A percentile compares a stretch with the other conserved stretches of the same genome.
These are phyloP conservation scores for Eleutherodactylus coqui DNA, from an alignment of 2,797 vertebrate species.

Conservation along the genomic window DNA sequence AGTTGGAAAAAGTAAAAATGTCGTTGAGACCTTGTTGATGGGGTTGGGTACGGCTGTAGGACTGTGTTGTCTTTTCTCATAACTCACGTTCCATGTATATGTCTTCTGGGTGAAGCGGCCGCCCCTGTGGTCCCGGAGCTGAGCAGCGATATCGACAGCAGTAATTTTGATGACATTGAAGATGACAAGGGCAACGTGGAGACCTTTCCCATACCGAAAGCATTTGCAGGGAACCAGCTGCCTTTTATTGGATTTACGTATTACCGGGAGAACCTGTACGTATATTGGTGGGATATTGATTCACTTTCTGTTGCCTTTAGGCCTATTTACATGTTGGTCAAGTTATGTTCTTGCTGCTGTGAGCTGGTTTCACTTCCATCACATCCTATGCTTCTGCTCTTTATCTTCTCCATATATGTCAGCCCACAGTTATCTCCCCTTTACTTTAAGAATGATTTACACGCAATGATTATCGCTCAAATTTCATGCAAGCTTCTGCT, in stretches of 20 bases:
- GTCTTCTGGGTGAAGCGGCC: conserved; percentile 77
- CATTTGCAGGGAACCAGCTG: conserved; percentile 96
- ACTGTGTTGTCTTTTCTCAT: background rate
- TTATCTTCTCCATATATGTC: too few relatives aligned
- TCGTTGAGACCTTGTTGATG: too few relatives aligned
- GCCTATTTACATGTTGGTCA: background rate
- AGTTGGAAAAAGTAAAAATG: too few relatives aligned
- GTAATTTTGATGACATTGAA: conserved; percentile 98
- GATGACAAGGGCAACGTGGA: conserved; percentile 96
- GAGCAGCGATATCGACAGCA: conserved; percentile 97
- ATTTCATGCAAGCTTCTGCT: too few relatives aligned
- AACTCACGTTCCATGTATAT: background rate
- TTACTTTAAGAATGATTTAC: too few relatives aligned
- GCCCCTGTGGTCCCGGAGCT: conserved; percentile 97
- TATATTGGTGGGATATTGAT: conserved; percentile 27
- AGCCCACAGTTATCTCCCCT: too few relatives aligned
- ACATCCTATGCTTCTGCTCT: too few relatives aligned
- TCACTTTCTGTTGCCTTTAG: background rate
- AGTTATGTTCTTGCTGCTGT: background rate
- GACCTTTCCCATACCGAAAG: conserved; percentile 95
- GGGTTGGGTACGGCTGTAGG: background rate
- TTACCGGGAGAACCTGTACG: conserved; percentile 97
- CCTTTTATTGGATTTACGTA: conserved; percentile 99
- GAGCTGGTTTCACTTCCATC: too few relatives aligned
- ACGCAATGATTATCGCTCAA: too few relatives aligned